Evolutionary conservation across 2,888 invertebrate genomes (phyloP), one percentile per base, ranked within the genome.

Genomic region (Mallateleia sp.): DNA sequence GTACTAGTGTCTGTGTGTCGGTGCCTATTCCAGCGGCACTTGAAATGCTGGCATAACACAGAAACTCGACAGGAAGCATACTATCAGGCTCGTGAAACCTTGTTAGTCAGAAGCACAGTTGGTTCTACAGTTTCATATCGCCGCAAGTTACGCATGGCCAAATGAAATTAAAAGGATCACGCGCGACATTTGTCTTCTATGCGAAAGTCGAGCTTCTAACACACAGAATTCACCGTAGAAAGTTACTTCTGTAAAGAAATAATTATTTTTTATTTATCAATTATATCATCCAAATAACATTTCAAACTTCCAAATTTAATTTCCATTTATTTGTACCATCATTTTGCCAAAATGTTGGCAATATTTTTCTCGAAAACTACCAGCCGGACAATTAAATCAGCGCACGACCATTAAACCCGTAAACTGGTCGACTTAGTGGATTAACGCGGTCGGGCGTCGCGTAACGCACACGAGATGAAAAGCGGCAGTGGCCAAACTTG

Each of bases 101-200:
- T 90, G 93, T 92, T 92, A 92, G 90, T 89, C 87, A 88, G 89
- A 88, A 89, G 88, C 88, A 88, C 91, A 91, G 90, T 93, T 92
- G 91, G 90, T 88, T 88, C 88, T 90, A 89, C 90, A 91, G 91
- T 91, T 92, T 91, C 92, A 91, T 92, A 92, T 92, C 91, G 89
- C 85, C 81, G 83, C 79, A 42, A 64, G 78, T 80, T 84, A 84
- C 83, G 87, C 75, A 74, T 75, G 83, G 67, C 80, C 85, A 79
- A 90, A 91, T 78, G 89, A 89, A 90, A 90, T 86, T 84, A 81
- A 88, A 81, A 87, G 66, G 89, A 28, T 56, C 32, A 56, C 72
- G 78, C 87, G 78, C 81, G 83, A 14, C 38, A 11, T 89, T 86
- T 89, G 77, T 89, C 71, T 78, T 71, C 69, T 20, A 28, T 34